A percentile compares a stretch with the other conserved stretches of the same genome.
These are phyloP conservation scores for Mesoclemmys tuberculata DNA, from an alignment of 2,113 vertebrate genomes.

Conservation along the genomic window DNA sequence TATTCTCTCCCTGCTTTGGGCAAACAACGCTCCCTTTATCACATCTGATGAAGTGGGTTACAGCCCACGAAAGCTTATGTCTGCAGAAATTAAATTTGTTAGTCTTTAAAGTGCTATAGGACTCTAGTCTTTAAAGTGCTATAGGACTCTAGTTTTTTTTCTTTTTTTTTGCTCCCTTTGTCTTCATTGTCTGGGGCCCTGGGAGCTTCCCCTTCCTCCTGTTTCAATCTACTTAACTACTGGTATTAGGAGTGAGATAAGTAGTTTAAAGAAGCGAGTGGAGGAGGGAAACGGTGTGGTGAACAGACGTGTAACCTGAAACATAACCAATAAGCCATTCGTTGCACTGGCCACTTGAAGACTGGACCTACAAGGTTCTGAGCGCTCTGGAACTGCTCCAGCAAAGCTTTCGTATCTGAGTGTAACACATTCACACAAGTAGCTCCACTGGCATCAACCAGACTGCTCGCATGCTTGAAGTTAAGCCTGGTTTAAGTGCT, in stretches of 20 bases:
- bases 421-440: neutral
- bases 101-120: too few species aligned
- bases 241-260: neutral
- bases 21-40: neutral
- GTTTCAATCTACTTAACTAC: neutral
- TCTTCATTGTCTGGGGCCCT: neutral
- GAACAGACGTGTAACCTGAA: neutral
- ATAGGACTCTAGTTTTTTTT: too few species aligned
- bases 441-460: neutral
- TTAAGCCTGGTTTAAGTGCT: neutral
- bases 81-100: too few species aligned
- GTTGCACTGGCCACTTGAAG: neutral
- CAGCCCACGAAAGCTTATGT: too few species aligned
- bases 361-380: neutral
- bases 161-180: neutral
- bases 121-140: too few species aligned
- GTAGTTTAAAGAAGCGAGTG: neutral
- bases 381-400: neutral
- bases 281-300: neutral
- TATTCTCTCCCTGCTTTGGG: neutral
- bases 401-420: neutral
- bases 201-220: accelerated
- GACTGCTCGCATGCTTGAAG: accelerated
- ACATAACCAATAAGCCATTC: neutral
- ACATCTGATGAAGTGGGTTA: too few species aligned